Evolutionary conservation across 2,888 invertebrate species (phyloP).

Genomic region (Boloria euphrosyne): DNA sequence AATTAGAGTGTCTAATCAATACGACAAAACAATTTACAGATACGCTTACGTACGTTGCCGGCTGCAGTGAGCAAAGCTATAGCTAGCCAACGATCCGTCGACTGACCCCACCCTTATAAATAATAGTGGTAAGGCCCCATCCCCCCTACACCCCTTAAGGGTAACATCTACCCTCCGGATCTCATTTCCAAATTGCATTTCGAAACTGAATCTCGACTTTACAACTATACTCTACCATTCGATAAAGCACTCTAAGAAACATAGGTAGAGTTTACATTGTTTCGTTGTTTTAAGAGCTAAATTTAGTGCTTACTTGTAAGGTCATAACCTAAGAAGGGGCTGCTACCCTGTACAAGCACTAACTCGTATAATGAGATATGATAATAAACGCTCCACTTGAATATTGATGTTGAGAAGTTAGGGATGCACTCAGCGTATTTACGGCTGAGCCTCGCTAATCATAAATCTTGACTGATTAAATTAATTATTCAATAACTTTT

Average conservation of each 20-base stretch:
- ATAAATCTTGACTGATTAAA: slow-evolving; percentile 39
- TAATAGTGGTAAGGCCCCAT: slow-evolving; percentile 78
- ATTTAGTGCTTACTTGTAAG: slow-evolving; percentile 65
- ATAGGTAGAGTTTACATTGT: slow-evolving; percentile 48
- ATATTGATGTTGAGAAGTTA: slow-evolving; percentile 80
- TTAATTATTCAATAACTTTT: slow-evolving; percentile 20
- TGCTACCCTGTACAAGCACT: slow-evolving; percentile 71
- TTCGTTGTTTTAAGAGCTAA: slow-evolving; percentile 49
- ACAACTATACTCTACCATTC: slow-evolving; percentile 50
- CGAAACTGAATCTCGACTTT: slow-evolving; percentile 78
- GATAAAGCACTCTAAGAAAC: slow-evolving; percentile 48
- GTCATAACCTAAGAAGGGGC: slow-evolving; percentile 76
- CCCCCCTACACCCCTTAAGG: slow-evolving; percentile 70
- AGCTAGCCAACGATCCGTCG: slow-evolving; percentile 64
- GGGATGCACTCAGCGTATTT: slow-evolving; percentile 73
- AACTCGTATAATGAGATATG: slow-evolving; percentile 83
- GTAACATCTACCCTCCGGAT: slow-evolving; percentile 73
- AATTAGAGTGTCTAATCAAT: slow-evolving; percentile 35
- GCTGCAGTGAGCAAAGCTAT: slow-evolving; percentile 56
- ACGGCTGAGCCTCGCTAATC: slow-evolving; percentile 53
- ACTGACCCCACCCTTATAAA: slow-evolving; percentile 81
- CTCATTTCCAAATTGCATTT: slow-evolving; percentile 82
- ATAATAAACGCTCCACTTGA: slow-evolving; percentile 80
- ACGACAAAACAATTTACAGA: slow-evolving; percentile 67
- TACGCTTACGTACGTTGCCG: slow-evolving; percentile 62